phyloP scores from a whole-genome alignment of 2,888 invertebrate species.

The Augiades crinisus region DNA sequence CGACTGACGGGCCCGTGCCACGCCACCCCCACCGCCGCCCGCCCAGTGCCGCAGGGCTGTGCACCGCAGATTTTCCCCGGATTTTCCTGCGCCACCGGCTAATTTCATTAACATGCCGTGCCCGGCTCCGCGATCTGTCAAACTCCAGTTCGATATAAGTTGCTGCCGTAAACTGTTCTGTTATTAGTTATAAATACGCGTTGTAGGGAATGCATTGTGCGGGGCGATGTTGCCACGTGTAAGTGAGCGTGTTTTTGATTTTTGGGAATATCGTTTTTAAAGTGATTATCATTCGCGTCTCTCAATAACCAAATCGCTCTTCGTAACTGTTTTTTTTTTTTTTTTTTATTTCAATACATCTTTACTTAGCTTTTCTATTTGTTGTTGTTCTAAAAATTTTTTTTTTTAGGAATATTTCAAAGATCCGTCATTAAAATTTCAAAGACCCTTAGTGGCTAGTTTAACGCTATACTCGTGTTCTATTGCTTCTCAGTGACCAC shows the following conservation, averaged over 20 bases:
- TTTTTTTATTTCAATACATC: no score
- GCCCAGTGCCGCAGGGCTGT: slow-evolving; percentile 38
- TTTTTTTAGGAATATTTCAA: no score
- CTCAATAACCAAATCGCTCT: no score
- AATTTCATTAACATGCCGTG: slow-evolving; percentile 24
- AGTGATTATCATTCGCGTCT: background rate
- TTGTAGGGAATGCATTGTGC: background rate
- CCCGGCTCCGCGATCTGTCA: slow-evolving; percentile 22
- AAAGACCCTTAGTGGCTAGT: no score
- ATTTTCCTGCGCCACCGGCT: slow-evolving; percentile 7
- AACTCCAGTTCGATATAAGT: slow-evolving; percentile 24
- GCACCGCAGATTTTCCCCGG: slow-evolving; percentile 15
- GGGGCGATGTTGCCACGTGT: background rate
- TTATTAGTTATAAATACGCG: slow-evolving; percentile 4
- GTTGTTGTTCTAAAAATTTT: no score
- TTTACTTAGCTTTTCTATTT: no score
- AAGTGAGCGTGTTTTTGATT: background rate
- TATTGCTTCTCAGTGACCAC: no score
- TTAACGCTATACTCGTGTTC: no score
- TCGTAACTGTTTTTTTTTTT: no score
- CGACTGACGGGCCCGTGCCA: slow-evolving; percentile 60
- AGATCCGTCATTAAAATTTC: no score
- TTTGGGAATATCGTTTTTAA: background rate
- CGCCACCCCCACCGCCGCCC: slow-evolving; percentile 36
- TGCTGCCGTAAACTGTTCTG: slow-evolving; percentile 17